phyloP scores from a whole-genome alignment of 2,797 vertebrate species.

The Bradypodion ventrale region DNA sequence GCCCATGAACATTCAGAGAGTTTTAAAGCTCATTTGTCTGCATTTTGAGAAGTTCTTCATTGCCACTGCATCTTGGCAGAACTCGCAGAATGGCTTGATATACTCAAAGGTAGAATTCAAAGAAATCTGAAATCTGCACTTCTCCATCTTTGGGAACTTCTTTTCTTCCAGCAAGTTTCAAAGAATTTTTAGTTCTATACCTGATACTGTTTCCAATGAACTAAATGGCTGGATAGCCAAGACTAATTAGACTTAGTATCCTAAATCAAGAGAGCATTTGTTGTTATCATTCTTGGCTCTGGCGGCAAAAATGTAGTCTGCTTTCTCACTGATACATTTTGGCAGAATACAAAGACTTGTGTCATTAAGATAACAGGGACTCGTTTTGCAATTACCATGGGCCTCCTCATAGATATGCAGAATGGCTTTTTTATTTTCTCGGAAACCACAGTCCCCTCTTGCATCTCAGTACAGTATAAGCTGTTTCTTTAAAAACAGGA shows the following conservation, averaged over 20 bases:
- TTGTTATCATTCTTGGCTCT: neutral
- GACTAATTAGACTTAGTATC: neutral
- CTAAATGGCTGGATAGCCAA: neutral
- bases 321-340: slow-evolving; percentile 3
- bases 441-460: neutral
- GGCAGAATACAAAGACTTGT: neutral
- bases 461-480: neutral
- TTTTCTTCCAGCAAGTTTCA: neutral
- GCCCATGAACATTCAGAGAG: neutral
- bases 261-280: neutral
- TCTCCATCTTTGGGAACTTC: neutral
- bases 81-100: neutral
- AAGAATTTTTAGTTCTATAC: neutral
- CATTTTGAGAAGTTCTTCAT: neutral
- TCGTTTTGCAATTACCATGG: neutral
- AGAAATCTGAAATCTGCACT: neutral
- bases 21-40: neutral
- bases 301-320: neutral
- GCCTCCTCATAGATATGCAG: neutral
- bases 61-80: slow-evolving; percentile 2
- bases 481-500: too few relatives aligned
- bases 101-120: neutral
- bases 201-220: neutral
- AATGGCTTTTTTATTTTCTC: neutral
- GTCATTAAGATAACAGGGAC: neutral